A percentile compares a stretch with the other conserved stretches of the same genome.
Evolutionary conservation across 2,888 invertebrate genomes (phyloP).

Genomic region (Rhagonycha lutea): DNA sequence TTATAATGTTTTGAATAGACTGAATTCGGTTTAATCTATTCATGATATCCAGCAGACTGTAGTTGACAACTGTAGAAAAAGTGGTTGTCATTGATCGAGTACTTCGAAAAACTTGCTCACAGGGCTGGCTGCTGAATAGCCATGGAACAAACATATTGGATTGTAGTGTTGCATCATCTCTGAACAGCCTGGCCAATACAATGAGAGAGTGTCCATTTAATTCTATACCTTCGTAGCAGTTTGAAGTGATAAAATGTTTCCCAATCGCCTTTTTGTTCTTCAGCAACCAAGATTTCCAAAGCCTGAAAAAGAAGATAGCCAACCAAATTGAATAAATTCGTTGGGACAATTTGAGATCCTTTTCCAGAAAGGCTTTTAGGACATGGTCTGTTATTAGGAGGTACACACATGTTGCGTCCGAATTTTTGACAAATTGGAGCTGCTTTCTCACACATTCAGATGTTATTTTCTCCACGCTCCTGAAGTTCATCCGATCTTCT

Average conservation of each 20-base stretch:
- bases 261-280: constrained; percentile 26
- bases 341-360: background rate
- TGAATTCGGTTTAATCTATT: no score
- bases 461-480: constrained; percentile 33
- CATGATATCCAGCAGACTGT: no score
- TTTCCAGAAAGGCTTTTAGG: background rate
- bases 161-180: background rate
- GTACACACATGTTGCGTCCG: constrained; percentile 33
- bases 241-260: constrained; percentile 34
- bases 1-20: no score
- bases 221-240: constrained; percentile 31
- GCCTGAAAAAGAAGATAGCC: constrained; percentile 30
- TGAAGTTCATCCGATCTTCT: constrained; percentile 39
- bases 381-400: constrained; percentile 29
- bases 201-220: constrained; percentile 31
- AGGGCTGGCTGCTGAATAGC: constrained; percentile 8
- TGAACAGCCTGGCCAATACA: constrained; percentile 8
- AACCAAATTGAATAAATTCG: constrained; percentile 32
- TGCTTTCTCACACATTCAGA: no score
- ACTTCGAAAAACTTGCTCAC: background rate
- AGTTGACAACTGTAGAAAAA: background rate
- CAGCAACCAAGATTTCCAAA: constrained; percentile 34
- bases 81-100: background rate
- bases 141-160: constrained; percentile 1
- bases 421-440: constrained; percentile 31